phyloP scores from a whole-genome alignment of 1,140 invertebrate species.

The Pseudomyrmex pallidus region DNA sequence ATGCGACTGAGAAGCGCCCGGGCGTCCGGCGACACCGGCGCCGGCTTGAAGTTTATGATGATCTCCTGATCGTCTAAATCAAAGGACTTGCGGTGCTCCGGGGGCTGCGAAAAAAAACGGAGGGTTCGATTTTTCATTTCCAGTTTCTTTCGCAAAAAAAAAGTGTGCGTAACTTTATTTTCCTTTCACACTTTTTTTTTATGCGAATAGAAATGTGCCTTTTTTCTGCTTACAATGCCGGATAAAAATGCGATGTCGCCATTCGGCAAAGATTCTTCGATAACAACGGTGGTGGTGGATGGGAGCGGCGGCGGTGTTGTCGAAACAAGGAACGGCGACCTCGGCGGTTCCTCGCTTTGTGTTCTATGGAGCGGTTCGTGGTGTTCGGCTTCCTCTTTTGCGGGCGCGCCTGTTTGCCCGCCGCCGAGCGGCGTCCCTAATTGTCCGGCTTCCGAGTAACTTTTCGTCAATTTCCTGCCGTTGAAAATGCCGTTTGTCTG shows the following conservation, averaged over 20 bases:
- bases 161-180: too few species aligned
- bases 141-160: neutral
- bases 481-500: conserved; percentile 93
- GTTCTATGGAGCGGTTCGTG: conserved; percentile 92
- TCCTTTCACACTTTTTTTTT: too few species aligned
- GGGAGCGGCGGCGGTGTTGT: conserved; percentile 47
- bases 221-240: conserved; percentile 24
- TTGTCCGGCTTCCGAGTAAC: conserved; percentile 92
- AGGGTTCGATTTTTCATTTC: neutral
- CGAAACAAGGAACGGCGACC: conserved; percentile 88
- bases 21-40: conserved; percentile 87
- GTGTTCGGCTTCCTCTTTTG: conserved; percentile 78
- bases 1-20: conserved; percentile 84
- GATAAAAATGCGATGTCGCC: conserved; percentile 67
- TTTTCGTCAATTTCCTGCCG: conserved; percentile 91
- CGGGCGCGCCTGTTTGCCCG: conserved; percentile 54
- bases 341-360: conserved; percentile 92
- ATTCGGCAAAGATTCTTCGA: conserved; percentile 72
- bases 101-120: conserved; percentile 3
- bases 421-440: conserved; percentile 83
- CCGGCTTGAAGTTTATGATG: conserved; percentile 94
- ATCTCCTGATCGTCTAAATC: conserved; percentile 91
- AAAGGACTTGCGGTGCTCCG: conserved; percentile 70
- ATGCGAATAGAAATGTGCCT: too few species aligned
- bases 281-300: conserved; percentile 23